These are phyloP conservation scores for Hippocampus zosterae DNA, from an alignment of 2,113 vertebrate species.

Conservation along the genomic window DNA sequence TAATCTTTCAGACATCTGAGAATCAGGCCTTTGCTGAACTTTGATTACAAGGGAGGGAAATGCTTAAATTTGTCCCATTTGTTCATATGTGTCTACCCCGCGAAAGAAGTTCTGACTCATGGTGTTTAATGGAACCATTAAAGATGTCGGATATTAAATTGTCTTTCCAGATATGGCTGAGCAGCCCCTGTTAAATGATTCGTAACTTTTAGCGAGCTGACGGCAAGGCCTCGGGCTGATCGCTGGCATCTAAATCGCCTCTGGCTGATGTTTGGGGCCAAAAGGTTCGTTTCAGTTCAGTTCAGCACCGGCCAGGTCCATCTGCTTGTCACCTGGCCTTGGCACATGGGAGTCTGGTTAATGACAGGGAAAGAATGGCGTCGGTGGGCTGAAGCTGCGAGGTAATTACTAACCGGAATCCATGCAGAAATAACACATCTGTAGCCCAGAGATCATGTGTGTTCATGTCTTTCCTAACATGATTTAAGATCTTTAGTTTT, in stretches of 20 bases:
- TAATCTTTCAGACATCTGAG: not conserved
- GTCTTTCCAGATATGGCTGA: not conserved
- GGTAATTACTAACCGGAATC: conserved; percentile 77
- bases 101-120: conserved; percentile 3
- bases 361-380: conserved; percentile 78
- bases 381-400: conserved; percentile 66
- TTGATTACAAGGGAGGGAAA: not conserved
- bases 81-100: not conserved
- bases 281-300: conserved; percentile 40
- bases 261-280: conserved; percentile 19
- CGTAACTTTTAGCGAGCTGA: conserved; percentile 17
- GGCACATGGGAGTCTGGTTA: conserved; percentile 72
- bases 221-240: conserved; percentile 18
- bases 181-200: conserved; percentile 7
- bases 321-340: conserved; percentile 78
- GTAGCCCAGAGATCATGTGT: conserved; percentile 63
- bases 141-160: conserved; percentile 1
- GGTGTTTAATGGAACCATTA: not conserved
- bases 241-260: conserved; percentile 12
- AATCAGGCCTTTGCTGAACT: not conserved
- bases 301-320: conserved; percentile 71
- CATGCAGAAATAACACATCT: conserved; percentile 82
- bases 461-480: conserved; percentile 12
- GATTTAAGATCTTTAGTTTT: conserved; percentile 42
- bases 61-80: not conserved